These are phyloP conservation scores for Otis tarda DNA, from an alignment of 2,113 vertebrate genomes.

Conservation along the genomic window DNA sequence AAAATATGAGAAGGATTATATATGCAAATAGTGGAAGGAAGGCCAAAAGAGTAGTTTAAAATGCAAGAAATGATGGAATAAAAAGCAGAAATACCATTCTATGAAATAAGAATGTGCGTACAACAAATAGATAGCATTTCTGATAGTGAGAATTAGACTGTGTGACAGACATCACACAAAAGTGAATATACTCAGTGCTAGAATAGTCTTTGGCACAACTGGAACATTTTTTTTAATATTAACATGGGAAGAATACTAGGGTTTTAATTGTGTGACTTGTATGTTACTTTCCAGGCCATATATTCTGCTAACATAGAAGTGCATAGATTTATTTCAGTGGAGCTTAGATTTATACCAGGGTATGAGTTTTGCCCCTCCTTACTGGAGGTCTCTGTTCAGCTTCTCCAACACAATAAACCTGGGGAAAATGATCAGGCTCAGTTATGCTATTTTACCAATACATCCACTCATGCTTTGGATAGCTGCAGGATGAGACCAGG, in stretches of 20 bases:
- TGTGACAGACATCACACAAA: background rate
- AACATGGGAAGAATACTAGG: background rate
- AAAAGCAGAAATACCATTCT: background rate
- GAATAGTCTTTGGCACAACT: background rate
- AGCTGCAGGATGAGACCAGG: background rate
- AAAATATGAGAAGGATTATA: slow-evolving; percentile 45
- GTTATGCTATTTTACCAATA: background rate
- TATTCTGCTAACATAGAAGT: background rate
- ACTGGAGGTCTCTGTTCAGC: background rate
- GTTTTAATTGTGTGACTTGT: background rate
- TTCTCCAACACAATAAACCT: background rate
- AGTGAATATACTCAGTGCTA: background rate
- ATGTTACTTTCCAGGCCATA: background rate
- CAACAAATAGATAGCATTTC: background rate
- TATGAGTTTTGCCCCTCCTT: background rate
- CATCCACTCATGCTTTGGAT: background rate
- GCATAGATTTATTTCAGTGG: background rate
- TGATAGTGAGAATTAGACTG: background rate
- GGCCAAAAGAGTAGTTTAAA: background rate
- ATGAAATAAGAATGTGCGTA: background rate
- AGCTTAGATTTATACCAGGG: background rate
- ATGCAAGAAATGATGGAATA: background rate
- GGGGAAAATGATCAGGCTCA: background rate
- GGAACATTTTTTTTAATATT: background rate
- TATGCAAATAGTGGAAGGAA: slow-evolving; percentile 22